Base-by-base conservation (phyloP, 2,113 vertebrate species). In the Octodon degus region DNA sequence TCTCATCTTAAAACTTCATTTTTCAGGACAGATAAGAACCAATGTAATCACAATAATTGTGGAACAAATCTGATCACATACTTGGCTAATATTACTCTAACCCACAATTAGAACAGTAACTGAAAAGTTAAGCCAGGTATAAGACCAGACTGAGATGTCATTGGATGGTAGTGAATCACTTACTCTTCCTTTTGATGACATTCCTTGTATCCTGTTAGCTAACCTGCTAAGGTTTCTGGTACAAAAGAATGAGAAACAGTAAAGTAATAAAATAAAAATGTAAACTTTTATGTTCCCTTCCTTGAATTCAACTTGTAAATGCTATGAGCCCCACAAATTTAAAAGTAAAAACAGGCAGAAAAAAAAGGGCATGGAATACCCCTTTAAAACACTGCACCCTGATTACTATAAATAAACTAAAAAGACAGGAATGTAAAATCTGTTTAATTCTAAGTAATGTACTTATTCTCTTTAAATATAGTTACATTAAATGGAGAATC, bases 191-290 rank as follows among this genome's bases (percentile, higher is more conserved):
- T 13, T 67, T 67, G 30, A 67, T 68, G 47, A 92, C 62, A 24
- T 79, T 72, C 43, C 30, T 60, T 67, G 34, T 47, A 72, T 9
- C 10, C 13, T 50, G 60, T 65, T 55, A 91, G 37, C 53, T 93
- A 86, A 70, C 60, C 14, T 77, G 47, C 16, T 85, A 81, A 67
- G 30, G 12, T 90, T 84, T 91, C 62, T 84, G n/a, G 22, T 40
- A n/a, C 50, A 91, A 55, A 30, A 79, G 20, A 92, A 13, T 17
- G 95, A 47, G 7, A 90, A 91, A 94, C 11, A 91, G 30, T 63
- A 86, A 93, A 89, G 96, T 89, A 77, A 93, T 89, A 89, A 87
- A 91, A 91, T 74, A 70, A 91, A 94, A 95, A 94, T 62, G 32
- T 30, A 77, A 95, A 93, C 13, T 95, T 91, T 79, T 32, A 94